phyloP scores from a whole-genome alignment of 1,140 invertebrate species.

The Drosophila pachea region DNA sequence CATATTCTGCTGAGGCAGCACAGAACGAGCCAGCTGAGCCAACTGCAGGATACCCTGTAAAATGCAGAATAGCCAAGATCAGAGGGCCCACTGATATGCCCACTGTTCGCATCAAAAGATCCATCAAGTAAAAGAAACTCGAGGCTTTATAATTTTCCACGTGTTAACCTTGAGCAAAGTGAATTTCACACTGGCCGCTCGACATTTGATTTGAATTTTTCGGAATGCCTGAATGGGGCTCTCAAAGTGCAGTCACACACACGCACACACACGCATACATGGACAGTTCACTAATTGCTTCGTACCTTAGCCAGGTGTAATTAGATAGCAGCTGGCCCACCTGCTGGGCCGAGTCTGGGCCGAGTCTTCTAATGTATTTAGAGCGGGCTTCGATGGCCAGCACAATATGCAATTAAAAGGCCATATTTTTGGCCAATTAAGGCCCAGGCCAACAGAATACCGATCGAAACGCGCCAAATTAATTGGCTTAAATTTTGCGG shows the following conservation, averaged over 20 bases:
- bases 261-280: slow-evolving; percentile 5
- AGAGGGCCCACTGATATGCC: background rate
- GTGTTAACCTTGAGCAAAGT: slow-evolving; percentile 68
- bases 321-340: slow-evolving; percentile 34
- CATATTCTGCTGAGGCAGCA: slow-evolving; percentile 56
- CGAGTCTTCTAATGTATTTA: slow-evolving; percentile 61
- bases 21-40: background rate
- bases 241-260: slow-evolving; percentile 15
- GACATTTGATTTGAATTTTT: slow-evolving; percentile 40
- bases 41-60: background rate
- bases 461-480: slow-evolving; percentile 43
- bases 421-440: slow-evolving; percentile 67
- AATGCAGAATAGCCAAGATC: background rate
- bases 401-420: slow-evolving; percentile 69
- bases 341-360: slow-evolving; percentile 26
- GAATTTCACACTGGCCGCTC: slow-evolving; percentile 34
- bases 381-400: slow-evolving; percentile 52
- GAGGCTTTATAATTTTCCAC: slow-evolving; percentile 62
- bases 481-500: slow-evolving; percentile 63
- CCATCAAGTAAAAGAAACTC: slow-evolving; percentile 8
- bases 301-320: slow-evolving; percentile 7
- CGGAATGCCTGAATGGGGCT: slow-evolving; percentile 3
- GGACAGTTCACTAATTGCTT: slow-evolving; percentile 23
- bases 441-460: slow-evolving; percentile 14
- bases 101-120: background rate